Base-by-base conservation (phyloP, 2,797 vertebrate species). In the Somateria mollissima region DNA sequence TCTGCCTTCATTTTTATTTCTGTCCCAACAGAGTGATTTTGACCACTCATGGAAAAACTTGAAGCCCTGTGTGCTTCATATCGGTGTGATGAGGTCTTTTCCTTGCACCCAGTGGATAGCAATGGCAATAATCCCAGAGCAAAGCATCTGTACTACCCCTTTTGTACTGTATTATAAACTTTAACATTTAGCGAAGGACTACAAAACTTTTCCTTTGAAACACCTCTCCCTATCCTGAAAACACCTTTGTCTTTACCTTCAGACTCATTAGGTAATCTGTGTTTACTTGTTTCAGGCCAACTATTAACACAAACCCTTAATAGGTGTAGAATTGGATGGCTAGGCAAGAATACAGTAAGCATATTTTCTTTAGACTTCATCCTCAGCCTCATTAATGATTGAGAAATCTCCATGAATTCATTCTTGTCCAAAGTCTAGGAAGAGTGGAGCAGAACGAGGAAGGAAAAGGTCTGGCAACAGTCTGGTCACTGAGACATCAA, bases 51-150 rank as follows among this genome's bases (percentile, higher is more conserved):
- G 58, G 62, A 49, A 72, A 60, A 47, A 39, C 5, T 22, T 1
- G 0, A 2, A 58, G 60, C 2, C 32, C 13, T 28, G 12, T 2
- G 24, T 25, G 54, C 30, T 61, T 24, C 53, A 41, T 43, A 32
- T 1, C 0, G 4, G 5, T 41, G 25, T 41, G 41, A 58, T 16
- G 36, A 32, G 56, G 16, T 60, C n/a, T 7, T 51, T 7, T n/a
- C 30, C 24, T 54, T 72, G 12, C 20, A 34, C 24, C 36, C 25
- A 10, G 37, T 58, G 47, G 36, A 49, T 13, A 70, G 5, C 27
- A 25, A 24, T 0, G 25, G 8, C 20, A 16, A 22, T 11, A 39
- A 45, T 41, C 58, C 17, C 75, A 54, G 57, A 61, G 15, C 37
- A 28, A 56, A 43, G 36, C 32, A 37, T 12, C 71, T 66, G n/a